Evolutionary conservation across 2,888 invertebrate genomes (phyloP), one percentile per base, ranked within the genome.

Genomic region (Hydriomena furcata): DNA sequence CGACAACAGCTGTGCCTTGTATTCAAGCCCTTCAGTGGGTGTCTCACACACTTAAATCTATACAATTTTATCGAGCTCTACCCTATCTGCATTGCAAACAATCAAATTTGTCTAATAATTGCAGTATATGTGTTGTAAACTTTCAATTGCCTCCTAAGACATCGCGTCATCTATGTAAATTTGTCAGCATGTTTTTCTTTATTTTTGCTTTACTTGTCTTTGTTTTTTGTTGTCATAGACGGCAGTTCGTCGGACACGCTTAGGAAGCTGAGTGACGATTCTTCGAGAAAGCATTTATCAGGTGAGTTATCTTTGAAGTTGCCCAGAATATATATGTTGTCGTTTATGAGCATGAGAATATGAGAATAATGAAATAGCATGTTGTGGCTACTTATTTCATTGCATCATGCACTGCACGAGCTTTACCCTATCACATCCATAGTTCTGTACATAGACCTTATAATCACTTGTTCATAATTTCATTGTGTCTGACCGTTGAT

Each of bases 281-380:
- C 82, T 58, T 91, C 91, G 55, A 83, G 91, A 82, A 91, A 91
- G 82, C 89, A 89, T 75, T 79, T 91, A 66, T 90, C 91, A 80
- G 91, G 91, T 91, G 75, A 83, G 87, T 73, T 46, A 30, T 44
- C 27, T 43, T 34, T 27, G 10, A 8, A 11, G 11, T 43, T 10
- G 8, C 28, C 2, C n/a, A 10, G 21, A n/a, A 47, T 7, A 8
- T 46, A 37, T 31, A 25, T 50, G 30, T 41, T 34, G 20, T 30
- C 1, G 68, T 50, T 63, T 69, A 65, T 66, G 60, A 84, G n/a
- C n/a, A n/a, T n/a, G n/a, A n/a, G n/a, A n/a, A n/a, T 84, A 84
- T 80, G 82, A 65, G 53, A 63, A 61, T 63, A 66, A 66, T 46
- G 63, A 85, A 79, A 84, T 55, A 63, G 71, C 68, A 72, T 76